Evolutionary conservation across 2,888 invertebrate species (phyloP), one percentile per base, ranked within the genome.

Genomic region (Chrysomela aeneicollis): DNA sequence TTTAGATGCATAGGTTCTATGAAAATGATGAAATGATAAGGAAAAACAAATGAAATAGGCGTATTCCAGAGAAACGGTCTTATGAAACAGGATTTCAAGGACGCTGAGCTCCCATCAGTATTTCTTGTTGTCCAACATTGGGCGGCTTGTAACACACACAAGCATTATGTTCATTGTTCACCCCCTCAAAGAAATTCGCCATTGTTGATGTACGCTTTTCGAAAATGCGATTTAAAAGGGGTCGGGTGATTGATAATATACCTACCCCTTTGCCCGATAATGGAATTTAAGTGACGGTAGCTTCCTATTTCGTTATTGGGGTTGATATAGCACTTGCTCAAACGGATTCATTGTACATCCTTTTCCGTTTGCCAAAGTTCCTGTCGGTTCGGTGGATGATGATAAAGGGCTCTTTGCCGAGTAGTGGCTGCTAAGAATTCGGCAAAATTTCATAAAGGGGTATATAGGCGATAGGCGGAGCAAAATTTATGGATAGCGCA

Each of bases 81-180:
- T 8, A 42, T 4, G 42, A 15, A 42, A 42, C 42, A 8, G 2
- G 42, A 42, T 3, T 42, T 15, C 42, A 10, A 35, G 32, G 32
- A 35, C 2, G 5, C 32, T 10, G 15, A 42, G 15, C 15, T n/a
- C 2, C 42, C 12, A 42, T n/a, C n/a, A n/a, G 49, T 50, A 51
- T 68, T 53, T 67, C 65, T 68, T 74, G 74, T 74, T 71, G 69
- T 68, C 69, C 69, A 74, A 74, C 72, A 73, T 70, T 67, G 60
- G 64, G 67, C 73, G 74, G 72, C 71, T 70, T 73, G 72, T 74
- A 72, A 68, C 70, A 72, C 74, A 74, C 73, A 74, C 70, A 65
- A 30, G 61, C 32, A 59, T 74, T 74, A 70, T 74, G 58, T 37
- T 59, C 51, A 42, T 52, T 54, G 59, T 67, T 71, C 67, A 73